These are phyloP conservation scores for Ernsta delagoae DNA, from an alignment of 2,888 invertebrate species.

Conservation along the genomic window DNA sequence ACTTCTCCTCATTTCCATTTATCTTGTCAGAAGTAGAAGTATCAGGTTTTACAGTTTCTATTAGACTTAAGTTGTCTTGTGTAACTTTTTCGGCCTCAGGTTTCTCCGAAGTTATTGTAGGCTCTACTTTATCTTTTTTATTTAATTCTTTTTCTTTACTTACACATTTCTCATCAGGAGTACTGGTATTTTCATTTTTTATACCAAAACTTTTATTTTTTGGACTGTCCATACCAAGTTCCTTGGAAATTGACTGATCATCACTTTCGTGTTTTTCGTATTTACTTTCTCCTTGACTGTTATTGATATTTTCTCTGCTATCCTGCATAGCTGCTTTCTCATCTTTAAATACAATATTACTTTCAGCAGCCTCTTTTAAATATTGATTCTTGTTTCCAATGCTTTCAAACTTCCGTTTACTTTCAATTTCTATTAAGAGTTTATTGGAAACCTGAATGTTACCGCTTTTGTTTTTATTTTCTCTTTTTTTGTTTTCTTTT, in stretches of 20 bases:
- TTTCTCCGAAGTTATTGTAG: neutral
- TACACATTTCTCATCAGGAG: neutral
- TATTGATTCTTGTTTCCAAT: neutral
- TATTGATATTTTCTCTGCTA: neutral
- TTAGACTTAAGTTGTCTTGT: neutral
- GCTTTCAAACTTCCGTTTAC: neutral
- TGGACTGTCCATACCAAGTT: neutral
- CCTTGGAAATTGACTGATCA: neutral
- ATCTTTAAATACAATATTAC: neutral
- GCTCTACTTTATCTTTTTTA: neutral
- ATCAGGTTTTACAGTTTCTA: constrained; percentile 1
- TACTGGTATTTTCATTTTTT: neutral
- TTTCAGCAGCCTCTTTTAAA: neutral
- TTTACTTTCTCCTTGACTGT: neutral
- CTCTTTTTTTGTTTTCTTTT: neutral
- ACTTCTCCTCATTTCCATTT: neutral
- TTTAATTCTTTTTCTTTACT: neutral
- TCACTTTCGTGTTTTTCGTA: neutral
- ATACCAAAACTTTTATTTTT: neutral
- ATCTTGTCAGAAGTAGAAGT: neutral
- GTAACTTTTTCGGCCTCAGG: neutral
- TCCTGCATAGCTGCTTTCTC: neutral
- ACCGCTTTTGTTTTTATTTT: neutral
- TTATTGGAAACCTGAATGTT: no score
- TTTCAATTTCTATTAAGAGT: no score